Conservation (phyloP, 2,888 invertebrate genomes). For the Ligdia adustata region DNA sequence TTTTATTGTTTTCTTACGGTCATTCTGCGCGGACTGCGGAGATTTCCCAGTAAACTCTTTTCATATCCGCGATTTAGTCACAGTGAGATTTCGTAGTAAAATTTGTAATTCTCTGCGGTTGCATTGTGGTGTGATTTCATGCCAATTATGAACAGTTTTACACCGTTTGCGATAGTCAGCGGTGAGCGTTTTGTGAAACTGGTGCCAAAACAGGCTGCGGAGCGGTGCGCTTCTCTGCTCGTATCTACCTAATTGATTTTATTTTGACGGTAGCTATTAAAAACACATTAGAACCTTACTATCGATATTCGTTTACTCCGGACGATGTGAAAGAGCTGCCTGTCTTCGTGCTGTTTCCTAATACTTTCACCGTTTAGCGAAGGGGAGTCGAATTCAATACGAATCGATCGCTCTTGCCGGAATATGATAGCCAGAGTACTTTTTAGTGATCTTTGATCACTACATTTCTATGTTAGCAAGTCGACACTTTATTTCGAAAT, state of each 20-base stretch:
- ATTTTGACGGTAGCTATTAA: conserved; percentile 48
- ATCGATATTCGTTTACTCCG: conserved; percentile 36
- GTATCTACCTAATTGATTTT: conserved; percentile 55
- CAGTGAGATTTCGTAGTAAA: conserved; percentile 14
- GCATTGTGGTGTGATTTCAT: conserved; percentile 39
- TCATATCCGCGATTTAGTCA: background rate
- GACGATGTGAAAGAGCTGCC: conserved; percentile 25
- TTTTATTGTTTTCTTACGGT: conserved; percentile 44
- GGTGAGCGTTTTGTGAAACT: conserved; percentile 34
- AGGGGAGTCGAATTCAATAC: conserved; percentile 25
- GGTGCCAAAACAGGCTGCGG: conserved; percentile 38
- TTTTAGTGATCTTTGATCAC: background rate
- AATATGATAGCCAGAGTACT: conserved; percentile 22
- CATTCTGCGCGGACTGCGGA: conserved; percentile 9
- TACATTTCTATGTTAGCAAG: conserved; percentile 1
- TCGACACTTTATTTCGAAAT: conserved; percentile 1
- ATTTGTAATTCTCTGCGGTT: conserved; percentile 26
- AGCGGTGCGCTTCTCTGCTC: conserved; percentile 34
- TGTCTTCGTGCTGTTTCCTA: conserved; percentile 13
- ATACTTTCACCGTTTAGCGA: conserved; percentile 23
- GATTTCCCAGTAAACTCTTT: conserved; percentile 8
- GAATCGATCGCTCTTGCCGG: conserved; percentile 31
- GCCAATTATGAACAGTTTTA: conserved; percentile 46
- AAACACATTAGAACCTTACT: conserved; percentile 49
- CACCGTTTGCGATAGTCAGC: conserved; percentile 23